These are phyloP conservation scores for Hipposideros larvatus DNA, from an alignment of 2,797 vertebrate genomes.

Conservation along the genomic window DNA sequence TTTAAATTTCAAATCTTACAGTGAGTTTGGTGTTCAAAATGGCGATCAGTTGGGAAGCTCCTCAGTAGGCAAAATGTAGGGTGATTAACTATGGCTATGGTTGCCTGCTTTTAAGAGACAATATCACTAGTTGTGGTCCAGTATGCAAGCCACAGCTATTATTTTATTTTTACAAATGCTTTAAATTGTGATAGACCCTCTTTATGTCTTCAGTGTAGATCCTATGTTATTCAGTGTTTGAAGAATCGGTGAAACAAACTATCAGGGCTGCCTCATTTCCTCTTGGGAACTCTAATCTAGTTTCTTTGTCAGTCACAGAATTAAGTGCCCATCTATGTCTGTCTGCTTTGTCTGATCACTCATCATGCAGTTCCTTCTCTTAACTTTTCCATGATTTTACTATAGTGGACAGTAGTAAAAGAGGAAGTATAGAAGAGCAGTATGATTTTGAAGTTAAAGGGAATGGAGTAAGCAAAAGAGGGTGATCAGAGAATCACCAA, in stretches of 20 bases:
- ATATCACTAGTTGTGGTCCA: neutral
- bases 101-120: neutral
- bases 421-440: neutral
- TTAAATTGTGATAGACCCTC: neutral
- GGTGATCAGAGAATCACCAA: neutral
- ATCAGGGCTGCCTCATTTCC: neutral
- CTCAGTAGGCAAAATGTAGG: neutral
- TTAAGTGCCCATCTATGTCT: neutral
- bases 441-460: neutral
- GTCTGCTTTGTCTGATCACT: neutral
- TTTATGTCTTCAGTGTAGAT: neutral
- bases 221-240: neutral
- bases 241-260: neutral
- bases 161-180: neutral
- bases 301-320: neutral
- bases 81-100: neutral
- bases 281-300: neutral
- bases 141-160: neutral
- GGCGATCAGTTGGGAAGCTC: neutral
- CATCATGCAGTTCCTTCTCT: neutral
- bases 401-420: neutral
- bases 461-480: neutral
- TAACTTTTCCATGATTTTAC: neutral
- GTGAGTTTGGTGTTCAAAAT: conserved; percentile 13
- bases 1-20: neutral